Evolutionary conservation across 2,113 vertebrate genomes (phyloP).

Genomic region (Caranx melampygus): DNA sequence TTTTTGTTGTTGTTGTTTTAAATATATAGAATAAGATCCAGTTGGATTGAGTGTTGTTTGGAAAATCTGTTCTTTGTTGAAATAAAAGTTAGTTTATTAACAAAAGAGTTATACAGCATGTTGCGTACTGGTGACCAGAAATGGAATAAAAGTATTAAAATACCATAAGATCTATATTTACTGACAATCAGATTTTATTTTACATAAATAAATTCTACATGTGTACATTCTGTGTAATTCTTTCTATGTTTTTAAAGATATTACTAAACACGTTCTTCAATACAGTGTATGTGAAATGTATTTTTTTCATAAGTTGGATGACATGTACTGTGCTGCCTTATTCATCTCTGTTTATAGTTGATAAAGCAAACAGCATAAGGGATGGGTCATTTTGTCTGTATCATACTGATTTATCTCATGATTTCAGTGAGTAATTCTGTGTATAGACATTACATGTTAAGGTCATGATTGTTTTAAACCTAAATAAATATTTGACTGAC

Average conservation of each 20-base stretch:
- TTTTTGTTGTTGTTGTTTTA: not conserved
- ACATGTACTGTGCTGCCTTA: conserved; percentile 79
- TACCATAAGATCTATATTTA: not conserved
- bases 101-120: not conserved
- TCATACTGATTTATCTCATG: conserved; percentile 35
- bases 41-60: not conserved
- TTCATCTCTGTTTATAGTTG: conserved; percentile 62
- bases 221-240: conserved; percentile 11
- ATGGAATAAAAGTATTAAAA: conserved; percentile 1
- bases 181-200: conserved; percentile 11
- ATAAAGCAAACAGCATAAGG: conserved; percentile 50
- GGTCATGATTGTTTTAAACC: conserved; percentile 63
- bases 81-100: not conserved
- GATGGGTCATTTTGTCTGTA: conserved; percentile 27
- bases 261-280: conserved; percentile 41
- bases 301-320: conserved; percentile 65
- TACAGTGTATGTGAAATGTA: conserved; percentile 60
- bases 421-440: conserved; percentile 49
- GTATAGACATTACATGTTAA: conserved; percentile 57
- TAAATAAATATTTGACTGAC: conserved; percentile 71
- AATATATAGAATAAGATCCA: conserved; percentile 24
- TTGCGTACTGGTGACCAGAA: not conserved
- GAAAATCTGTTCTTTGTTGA: not conserved
- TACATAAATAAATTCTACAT: conserved; percentile 7
- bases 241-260: conserved; percentile 13